These are phyloP conservation scores for Dicerorhinus sumatrensis DNA, from an alignment of 2,113 vertebrate species.

Conservation along the genomic window DNA sequence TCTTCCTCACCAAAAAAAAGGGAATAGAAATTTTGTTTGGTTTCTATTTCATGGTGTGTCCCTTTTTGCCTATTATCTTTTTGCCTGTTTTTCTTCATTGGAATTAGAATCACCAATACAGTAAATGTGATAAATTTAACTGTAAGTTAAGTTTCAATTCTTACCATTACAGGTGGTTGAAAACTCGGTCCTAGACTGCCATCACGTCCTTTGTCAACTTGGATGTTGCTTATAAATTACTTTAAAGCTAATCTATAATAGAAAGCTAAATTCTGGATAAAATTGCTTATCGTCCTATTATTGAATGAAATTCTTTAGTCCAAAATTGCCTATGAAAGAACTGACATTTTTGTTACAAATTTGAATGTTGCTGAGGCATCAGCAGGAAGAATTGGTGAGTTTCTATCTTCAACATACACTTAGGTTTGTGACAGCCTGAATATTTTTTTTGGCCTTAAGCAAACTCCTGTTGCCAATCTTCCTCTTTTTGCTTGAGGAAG, in stretches of 20 bases:
- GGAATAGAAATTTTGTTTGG: slow-evolving; percentile 9
- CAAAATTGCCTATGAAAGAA: slow-evolving; percentile 29
- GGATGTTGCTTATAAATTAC: slow-evolving; percentile 40
- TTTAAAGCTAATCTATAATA: slow-evolving; percentile 30
- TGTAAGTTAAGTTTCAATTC: slow-evolving; percentile 31
- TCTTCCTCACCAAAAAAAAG: too few species aligned
- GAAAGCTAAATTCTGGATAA: background rate
- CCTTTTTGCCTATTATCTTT: slow-evolving; percentile 1
- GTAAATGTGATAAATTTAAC: background rate
- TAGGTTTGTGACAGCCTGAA: background rate
- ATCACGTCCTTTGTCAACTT: slow-evolving; percentile 5
- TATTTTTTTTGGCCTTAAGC: background rate
- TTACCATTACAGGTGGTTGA: background rate
- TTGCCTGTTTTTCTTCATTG: background rate
- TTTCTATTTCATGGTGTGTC: background rate
- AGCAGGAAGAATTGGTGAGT: background rate
- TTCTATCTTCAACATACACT: background rate
- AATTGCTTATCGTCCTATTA: slow-evolving; percentile 10
- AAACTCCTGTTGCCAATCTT: too few species aligned
- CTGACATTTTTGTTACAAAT: slow-evolving; percentile 19
- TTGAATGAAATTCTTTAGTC: slow-evolving; percentile 13
- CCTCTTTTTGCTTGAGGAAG: too few species aligned
- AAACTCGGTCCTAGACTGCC: background rate
- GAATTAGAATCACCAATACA: background rate
- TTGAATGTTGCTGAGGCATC: background rate